Percentiles rank a stretch among this genome's conserved stretches.
Conservation (phyloP, 2,113 vertebrate genomes). For the Catagonus wagneri region DNA sequence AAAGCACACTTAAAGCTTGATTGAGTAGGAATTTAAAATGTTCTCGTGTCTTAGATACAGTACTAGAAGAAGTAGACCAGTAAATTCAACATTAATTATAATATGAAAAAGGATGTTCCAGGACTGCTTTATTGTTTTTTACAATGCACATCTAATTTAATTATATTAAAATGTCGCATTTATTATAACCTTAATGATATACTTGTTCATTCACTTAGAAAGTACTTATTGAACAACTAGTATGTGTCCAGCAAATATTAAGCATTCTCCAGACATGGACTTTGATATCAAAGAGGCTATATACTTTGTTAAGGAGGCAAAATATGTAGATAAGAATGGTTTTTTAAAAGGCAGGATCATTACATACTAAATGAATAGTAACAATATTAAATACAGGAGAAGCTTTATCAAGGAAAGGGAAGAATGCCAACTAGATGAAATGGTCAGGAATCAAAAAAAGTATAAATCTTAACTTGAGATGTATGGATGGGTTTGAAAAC, state of each 20-base stretch:
- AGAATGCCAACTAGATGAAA: background rate
- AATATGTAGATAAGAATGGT: background rate
- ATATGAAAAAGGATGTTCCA: slow-evolving; percentile 36
- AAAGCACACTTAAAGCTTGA: slow-evolving; percentile 75
- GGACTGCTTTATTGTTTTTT: slow-evolving; percentile 45
- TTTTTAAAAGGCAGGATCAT: background rate
- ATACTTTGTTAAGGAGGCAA: background rate
- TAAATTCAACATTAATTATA: slow-evolving; percentile 76
- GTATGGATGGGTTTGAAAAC: background rate
- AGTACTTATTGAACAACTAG: slow-evolving; percentile 55
- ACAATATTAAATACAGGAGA: background rate
- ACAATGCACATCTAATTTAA: slow-evolving; percentile 66
- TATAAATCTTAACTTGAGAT: background rate
- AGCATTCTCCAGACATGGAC: background rate
- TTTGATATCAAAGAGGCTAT: background rate
- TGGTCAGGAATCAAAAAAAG: background rate
- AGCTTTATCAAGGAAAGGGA: background rate
- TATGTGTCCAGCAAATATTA: background rate
- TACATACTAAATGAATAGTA: background rate
- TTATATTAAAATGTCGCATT: slow-evolving; percentile 49
- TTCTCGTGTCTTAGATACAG: slow-evolving; percentile 44
- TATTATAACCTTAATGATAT: slow-evolving; percentile 45
- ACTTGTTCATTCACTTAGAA: slow-evolving; percentile 26
- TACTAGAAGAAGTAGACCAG: slow-evolving; percentile 64
- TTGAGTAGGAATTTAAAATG: slow-evolving; percentile 64